Base-by-base conservation (phyloP, 2,888 invertebrate genomes). In the Conops quadrifasciatus region DNA sequence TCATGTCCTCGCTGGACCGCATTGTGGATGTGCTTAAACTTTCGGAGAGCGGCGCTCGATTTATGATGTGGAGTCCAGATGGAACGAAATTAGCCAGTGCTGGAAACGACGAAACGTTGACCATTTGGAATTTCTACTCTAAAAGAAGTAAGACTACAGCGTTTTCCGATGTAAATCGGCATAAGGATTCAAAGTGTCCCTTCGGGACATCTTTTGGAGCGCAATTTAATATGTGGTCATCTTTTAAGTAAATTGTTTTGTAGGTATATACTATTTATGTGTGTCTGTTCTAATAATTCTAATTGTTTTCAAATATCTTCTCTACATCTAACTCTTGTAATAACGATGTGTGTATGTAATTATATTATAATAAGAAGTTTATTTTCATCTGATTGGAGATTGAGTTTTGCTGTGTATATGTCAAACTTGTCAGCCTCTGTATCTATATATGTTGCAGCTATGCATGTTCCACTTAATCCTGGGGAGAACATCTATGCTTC, bases 101-200 rank as follows among this genome's bases (percentile, higher is more conserved):
- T 47, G 84, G 85, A 16, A 79, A 83, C 15, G 87, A 87, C 72
- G 86, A 87, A 67, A 83, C 85, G 28, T 76, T 87, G 15, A 83
- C 84, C 3, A 80, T 87, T 65, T 87, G 87, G 87, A 82, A 85
- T 72, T 86, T 77, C 80, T 83, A 73, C 81, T 78, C 63, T 59
- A 75, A 24, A 19, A 21, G 45, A 21, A 19, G n/a, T 1, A 64
- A 64, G 19, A 30, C 58, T 45, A 73, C 47, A 49, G 5, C 53
- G 15, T 30, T 70, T 21, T 26, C 36, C 24, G 0, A 36, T 62
- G 51, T 67, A 69, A 47, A 30, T 62, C 13, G 65, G 56, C 30
- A 68, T 58, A 5, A 11, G 1, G 72, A 68, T 53, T 30, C 63
- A 0, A 76, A 72, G 30, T 60, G 53, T 24, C 47, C 68, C 26